A percentile compares a stretch with the other conserved stretches of the same genome.
phyloP scores from a whole-genome alignment of 2,888 invertebrate species.

The Odontothrips loti region DNA sequence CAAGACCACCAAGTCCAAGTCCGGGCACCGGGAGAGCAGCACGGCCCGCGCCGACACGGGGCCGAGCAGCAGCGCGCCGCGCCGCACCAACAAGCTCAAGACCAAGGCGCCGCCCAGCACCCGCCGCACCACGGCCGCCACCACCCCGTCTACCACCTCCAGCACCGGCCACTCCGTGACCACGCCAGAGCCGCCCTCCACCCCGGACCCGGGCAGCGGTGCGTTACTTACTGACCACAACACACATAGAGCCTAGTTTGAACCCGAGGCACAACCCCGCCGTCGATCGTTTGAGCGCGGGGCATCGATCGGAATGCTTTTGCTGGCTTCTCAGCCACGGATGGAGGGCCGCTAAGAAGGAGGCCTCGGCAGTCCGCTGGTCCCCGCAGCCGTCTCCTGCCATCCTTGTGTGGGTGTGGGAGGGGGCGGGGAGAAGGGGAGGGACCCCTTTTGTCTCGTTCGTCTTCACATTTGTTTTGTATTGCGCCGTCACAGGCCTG shows the following conservation, averaged over 20 bases:
- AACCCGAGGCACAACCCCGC: too few relatives aligned
- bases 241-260: too few relatives aligned
- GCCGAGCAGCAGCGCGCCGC: slow-evolving; percentile 41
- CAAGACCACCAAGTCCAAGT: slow-evolving; percentile 45
- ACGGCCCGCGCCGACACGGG: slow-evolving; percentile 32
- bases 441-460: neutral
- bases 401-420: too few relatives aligned
- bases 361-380: too few relatives aligned
- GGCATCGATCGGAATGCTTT: too few relatives aligned
- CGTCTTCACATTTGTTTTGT: neutral
- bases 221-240: slow-evolving; percentile 39
- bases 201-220: slow-evolving; percentile 84
- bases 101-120: slow-evolving; percentile 31
- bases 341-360: too few relatives aligned
- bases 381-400: too few relatives aligned
- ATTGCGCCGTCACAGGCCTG: neutral
- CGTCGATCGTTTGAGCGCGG: too few relatives aligned
- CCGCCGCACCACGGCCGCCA: slow-evolving; percentile 50
- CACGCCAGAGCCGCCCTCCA: slow-evolving; percentile 81
- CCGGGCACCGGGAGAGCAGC: slow-evolving; percentile 40
- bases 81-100: slow-evolving; percentile 31
- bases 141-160: slow-evolving; percentile 52
- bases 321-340: too few relatives aligned
- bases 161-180: slow-evolving; percentile 49
- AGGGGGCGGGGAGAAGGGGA: too few relatives aligned